Base-by-base conservation (phyloP, 1,140 invertebrate species). In the Coboldia fuscipes region DNA sequence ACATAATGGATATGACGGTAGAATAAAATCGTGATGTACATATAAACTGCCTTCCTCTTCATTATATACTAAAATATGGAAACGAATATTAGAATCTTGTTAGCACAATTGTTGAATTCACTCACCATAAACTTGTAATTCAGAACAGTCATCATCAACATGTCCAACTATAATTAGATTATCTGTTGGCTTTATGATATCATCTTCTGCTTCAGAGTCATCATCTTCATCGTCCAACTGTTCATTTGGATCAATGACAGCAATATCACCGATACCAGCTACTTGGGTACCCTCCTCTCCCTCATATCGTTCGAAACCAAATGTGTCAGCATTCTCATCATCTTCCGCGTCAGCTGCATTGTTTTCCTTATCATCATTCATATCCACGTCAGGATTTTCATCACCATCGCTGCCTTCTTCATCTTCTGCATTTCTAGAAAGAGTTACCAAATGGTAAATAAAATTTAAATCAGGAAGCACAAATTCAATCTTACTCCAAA, bases 141-240 rank as follows among this genome's bases (percentile, higher is more conserved):
- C 63, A 47, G 77, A 77, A 15, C 72, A 71, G 61, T 89, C 83
- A 39, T 72, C 77, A 43, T 86, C 72, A 12, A 86, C 75, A 50
- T 77, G 80, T 0, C 85, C 88, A n/a, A 83, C 68, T 12, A 89
- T 53, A 18, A 96, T 58, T n/a, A 97, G 59, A 62, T 94, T 96
- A 48, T 97, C 90, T 42, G 67, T 69, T n/a, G 72, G 65, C 56
- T 84, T 81, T 17, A 96, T 86, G 20, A 75, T 65, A 51, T 88
- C 82, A 61, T 94, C 85, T 48, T 92, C 85, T 46, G 81, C 76
- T 45, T 90, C 84, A 41, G 81, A 85, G 50, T 86, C 80, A 36
- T 67, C 57, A 5, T 12, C 36, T 15, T 52, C 54, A 24, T 52
- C 48, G 18, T 54, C 50, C 17, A 47, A 40, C 14, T 49, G 33